phyloP scores from a whole-genome alignment of 2,888 invertebrate species.

The Spodoptera exigua region DNA sequence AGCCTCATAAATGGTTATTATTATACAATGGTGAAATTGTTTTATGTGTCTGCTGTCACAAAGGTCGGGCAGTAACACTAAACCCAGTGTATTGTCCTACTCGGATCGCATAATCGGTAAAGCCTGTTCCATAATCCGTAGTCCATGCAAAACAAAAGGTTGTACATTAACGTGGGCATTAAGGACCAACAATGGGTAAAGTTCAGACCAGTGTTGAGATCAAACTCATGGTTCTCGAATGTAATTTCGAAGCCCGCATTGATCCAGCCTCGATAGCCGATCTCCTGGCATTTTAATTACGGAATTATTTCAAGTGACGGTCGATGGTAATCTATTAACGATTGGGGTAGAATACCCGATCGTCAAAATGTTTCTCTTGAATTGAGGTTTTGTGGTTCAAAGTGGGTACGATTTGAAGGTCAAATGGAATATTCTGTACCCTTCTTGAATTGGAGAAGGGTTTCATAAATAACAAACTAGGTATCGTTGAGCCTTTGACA shows the following conservation, averaged over 20 bases:
- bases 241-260: conserved; percentile 66
- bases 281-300: conserved; percentile 72
- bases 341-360: conserved; percentile 8
- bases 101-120: conserved; percentile 38
- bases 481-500: no score
- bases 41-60: conserved; percentile 34
- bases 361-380: conserved; percentile 7
- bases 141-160: conserved; percentile 37
- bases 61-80: conserved; percentile 18
- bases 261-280: conserved; percentile 62
- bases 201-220: conserved; percentile 52
- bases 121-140: conserved; percentile 34
- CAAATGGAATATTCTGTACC: background rate
- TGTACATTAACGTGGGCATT: conserved; percentile 19
- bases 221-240: conserved; percentile 49
- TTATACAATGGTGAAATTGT: conserved; percentile 15
- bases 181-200: conserved; percentile 43
- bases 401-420: conserved; percentile 1
- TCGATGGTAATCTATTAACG: conserved; percentile 45
- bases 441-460: no score
- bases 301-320: conserved; percentile 51
- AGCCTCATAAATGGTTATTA: no score
- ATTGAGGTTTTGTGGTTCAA: background rate
- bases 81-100: conserved; percentile 37
- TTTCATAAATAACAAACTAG: no score